Evolutionary conservation across 2,797 vertebrate genomes (phyloP).

Genomic region (Champsocephalus esox): DNA sequence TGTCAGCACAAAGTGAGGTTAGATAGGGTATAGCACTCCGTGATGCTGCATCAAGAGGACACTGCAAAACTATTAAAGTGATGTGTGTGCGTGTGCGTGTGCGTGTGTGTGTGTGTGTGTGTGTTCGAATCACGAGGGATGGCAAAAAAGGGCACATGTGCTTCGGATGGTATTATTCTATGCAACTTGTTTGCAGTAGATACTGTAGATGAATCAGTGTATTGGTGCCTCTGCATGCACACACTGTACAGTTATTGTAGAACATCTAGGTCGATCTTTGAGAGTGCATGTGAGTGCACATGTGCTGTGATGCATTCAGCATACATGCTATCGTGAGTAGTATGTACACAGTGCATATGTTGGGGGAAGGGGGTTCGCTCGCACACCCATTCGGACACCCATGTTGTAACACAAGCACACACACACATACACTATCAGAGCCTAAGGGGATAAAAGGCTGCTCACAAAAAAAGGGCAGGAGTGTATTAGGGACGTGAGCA

Average conservation of each 20-base stretch:
- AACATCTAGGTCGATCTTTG: slow-evolving; percentile 79
- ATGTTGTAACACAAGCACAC: slow-evolving; percentile 50
- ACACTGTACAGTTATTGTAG: slow-evolving; percentile 61
- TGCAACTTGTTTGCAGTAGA: slow-evolving; percentile 50
- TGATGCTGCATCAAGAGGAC: slow-evolving; percentile 51
- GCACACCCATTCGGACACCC: slow-evolving; percentile 43
- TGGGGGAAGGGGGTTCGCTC: slow-evolving; percentile 50
- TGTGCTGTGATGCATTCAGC: slow-evolving; percentile 69
- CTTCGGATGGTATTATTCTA: slow-evolving; percentile 43
- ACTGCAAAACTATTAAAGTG: slow-evolving; percentile 39
- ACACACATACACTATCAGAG: slow-evolving; percentile 46
- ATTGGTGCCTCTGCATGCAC: slow-evolving; percentile 42
- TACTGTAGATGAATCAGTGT: slow-evolving; percentile 63
- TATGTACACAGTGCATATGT: slow-evolving; percentile 66
- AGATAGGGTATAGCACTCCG: slow-evolving; percentile 28
- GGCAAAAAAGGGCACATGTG: slow-evolving; percentile 24
- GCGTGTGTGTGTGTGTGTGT: slow-evolving; percentile 3
- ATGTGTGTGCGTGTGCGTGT: slow-evolving; percentile 14
- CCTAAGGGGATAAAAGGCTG: slow-evolving; percentile 69
- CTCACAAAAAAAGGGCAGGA: slow-evolving; percentile 76
- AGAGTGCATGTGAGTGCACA: slow-evolving; percentile 74
- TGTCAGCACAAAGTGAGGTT: slow-evolving; percentile 71
- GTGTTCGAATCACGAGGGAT: slow-evolving; percentile 42
- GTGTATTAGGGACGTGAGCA: slow-evolving; percentile 54
- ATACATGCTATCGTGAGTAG: slow-evolving; percentile 66